Conservation (phyloP, 2,888 invertebrate genomes). For the Drosophila mercatorum region DNA sequence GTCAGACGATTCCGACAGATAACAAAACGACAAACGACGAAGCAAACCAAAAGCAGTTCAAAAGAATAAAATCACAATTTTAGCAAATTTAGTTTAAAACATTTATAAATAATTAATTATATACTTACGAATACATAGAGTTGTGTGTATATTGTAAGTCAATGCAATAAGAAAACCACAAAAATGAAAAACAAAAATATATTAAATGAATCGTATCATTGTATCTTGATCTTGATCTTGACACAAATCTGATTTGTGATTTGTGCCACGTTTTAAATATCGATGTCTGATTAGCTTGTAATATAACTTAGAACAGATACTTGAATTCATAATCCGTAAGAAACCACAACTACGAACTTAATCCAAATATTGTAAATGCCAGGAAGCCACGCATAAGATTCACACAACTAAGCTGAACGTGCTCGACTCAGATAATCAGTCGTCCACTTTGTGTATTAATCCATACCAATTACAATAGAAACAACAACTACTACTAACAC, state of each 20-base stretch:
- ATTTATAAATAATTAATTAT: conserved; percentile 65
- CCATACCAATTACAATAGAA: conserved; percentile 67
- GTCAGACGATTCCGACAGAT: conserved; percentile 14
- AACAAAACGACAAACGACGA: conserved; percentile 66
- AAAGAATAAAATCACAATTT: conserved; percentile 67
- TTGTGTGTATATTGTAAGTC: conserved; percentile 42
- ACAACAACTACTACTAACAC: conserved; percentile 53
- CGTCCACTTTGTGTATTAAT: conserved; percentile 58
- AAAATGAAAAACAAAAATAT: conserved; percentile 28
- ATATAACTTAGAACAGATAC: conserved; percentile 30
- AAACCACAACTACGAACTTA: conserved; percentile 57
- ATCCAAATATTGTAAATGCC: conserved; percentile 68
- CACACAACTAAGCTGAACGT: conserved; percentile 31
- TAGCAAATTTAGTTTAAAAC: conserved; percentile 79
- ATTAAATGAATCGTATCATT: conserved; percentile 72
- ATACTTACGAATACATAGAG: conserved; percentile 48
- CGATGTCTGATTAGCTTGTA: conserved; percentile 80
- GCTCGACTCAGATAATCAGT: conserved; percentile 40
- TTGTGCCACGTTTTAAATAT: conserved; percentile 80
- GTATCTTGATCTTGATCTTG: conserved; percentile 78
- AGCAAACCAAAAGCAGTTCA: conserved; percentile 81
- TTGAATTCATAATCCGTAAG: conserved; percentile 54
- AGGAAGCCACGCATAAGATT: conserved; percentile 46
- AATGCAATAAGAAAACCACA: conserved; percentile 35
- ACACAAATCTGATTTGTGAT: conserved; percentile 79